Evolutionary conservation across 2,888 invertebrate genomes (phyloP).

Genomic region (Sinodicranocentrus sp.): DNA sequence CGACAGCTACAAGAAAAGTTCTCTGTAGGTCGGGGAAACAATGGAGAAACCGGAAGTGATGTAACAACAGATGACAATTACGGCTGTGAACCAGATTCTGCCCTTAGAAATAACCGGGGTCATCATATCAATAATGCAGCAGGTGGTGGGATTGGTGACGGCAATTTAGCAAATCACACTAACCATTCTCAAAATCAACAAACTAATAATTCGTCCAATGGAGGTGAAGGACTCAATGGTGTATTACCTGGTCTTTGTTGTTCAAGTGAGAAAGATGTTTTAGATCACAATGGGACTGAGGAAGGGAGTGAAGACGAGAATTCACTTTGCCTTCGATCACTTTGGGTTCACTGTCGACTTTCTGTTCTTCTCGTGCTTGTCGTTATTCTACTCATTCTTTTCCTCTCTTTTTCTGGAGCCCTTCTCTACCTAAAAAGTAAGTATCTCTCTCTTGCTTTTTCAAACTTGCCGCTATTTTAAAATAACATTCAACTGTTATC

Average conservation of each 20-base stretch:
- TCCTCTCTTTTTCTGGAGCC: slow-evolving; percentile 74
- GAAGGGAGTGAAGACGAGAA: slow-evolving; percentile 65
- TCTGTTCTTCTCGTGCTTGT: slow-evolving; percentile 73
- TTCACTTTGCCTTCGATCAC: slow-evolving; percentile 61
- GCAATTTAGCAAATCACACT: slow-evolving; percentile 54
- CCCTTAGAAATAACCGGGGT: slow-evolving; percentile 41
- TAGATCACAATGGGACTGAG: slow-evolving; percentile 67
- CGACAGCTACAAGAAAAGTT: slow-evolving; percentile 74
- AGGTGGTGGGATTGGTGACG: slow-evolving; percentile 35
- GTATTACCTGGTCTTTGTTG: slow-evolving; percentile 54
- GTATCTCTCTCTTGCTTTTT: slow-evolving; percentile 27
- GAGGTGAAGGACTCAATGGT: slow-evolving; percentile 48
- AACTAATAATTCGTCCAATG: slow-evolving; percentile 56
- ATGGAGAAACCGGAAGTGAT: slow-evolving; percentile 38
- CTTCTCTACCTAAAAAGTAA: slow-evolving; percentile 75
- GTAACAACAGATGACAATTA: slow-evolving; percentile 51
- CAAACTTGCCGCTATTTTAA: too few relatives aligned
- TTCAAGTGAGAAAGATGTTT: slow-evolving; percentile 59
- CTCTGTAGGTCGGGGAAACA: slow-evolving; percentile 37
- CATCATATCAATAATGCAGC: slow-evolving; percentile 32
- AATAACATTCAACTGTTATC: not conserved
- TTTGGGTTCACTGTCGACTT: slow-evolving; percentile 72
- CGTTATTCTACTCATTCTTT: slow-evolving; percentile 72
- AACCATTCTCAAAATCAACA: slow-evolving; percentile 43
- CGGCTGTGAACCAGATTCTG: slow-evolving; percentile 46